Evolutionary conservation across 2,797 vertebrate species (phyloP), one percentile per base, ranked within the genome.

Genomic region (Bufotes viridis): DNA sequence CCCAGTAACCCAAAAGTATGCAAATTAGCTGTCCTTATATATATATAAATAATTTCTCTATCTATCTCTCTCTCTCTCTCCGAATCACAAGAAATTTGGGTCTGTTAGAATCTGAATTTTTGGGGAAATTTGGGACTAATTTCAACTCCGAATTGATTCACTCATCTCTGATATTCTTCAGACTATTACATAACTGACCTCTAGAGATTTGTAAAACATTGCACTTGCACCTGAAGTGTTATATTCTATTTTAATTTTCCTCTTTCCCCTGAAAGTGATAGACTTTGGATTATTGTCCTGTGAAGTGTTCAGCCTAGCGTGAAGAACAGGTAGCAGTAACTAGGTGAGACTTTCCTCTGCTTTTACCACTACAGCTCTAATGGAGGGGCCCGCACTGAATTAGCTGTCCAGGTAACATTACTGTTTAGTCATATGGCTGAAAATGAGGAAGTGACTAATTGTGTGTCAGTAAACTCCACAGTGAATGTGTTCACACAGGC

Each of bases 361-460:
- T 79, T 49, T 80, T 61, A 1, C 26, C 78, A 80, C 57, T 57
- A 1, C 17, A 2, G 26, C 58, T 42, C 26, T 81, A 81, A 63
- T 81, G 78, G 7, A 34, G 42, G 26, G n/a, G 14, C 61, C 61
- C 61, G 9, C 55, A 11, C 24, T 34, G 24, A 26, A 69, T 82
- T 55, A n/a, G 22, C 20, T 61, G 22, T 57, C 55, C 72, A 78
- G 74, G 84, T 67, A 51, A 76, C 17, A 22, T 65, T 78, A 65
- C 49, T 15, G 26, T 55, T 87, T 57, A 83, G 70, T 87, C 87
- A 83, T 87, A 55, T n/a, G 87, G 42, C 72, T 67, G 81, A 63
- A 67, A 55, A 57, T 78, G 72, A 87, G 87, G 87, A 87, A 83
- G 22, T 87, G 87, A 78, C 70, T 87, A 83, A 87, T 87, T 78